Conservation (phyloP, 2,797 vertebrate species). For the Percopsis omiscomaycus region DNA sequence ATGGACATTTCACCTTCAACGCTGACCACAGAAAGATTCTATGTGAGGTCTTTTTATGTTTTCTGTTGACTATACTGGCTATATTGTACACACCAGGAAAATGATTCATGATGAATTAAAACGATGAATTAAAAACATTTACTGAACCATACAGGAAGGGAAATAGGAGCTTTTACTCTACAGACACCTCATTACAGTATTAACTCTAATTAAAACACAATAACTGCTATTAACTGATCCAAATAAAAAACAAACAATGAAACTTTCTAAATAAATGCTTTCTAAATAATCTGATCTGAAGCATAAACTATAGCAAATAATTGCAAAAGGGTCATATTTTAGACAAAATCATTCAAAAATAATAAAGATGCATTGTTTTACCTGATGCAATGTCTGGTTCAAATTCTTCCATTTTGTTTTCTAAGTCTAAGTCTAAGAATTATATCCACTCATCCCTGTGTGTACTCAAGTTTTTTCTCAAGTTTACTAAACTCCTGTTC, state of each 20-base stretch:
- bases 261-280: too few relatives aligned
- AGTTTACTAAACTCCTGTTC: conserved; percentile 2
- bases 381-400: conserved; percentile 41
- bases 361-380: conserved; percentile 26
- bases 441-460: conserved; percentile 32
- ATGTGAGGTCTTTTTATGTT: conserved; percentile 11
- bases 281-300: too few relatives aligned
- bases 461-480: not conserved
- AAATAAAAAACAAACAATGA: too few relatives aligned
- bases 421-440: conserved; percentile 15
- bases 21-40: conserved; percentile 11
- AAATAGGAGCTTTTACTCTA: not conserved
- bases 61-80: conserved; percentile 16
- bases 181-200: too few relatives aligned
- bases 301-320: too few relatives aligned
- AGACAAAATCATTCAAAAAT: not conserved
- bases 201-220: too few relatives aligned
- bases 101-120: conserved; percentile 5
- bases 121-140: conserved; percentile 6
- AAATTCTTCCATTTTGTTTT: conserved; percentile 54
- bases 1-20: conserved; percentile 43
- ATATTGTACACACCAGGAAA: not conserved
- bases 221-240: too few relatives aligned
- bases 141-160: conserved; percentile 33
- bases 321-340: too few relatives aligned